Base-by-base conservation (phyloP, 2,888 invertebrate species). In the Acanthosepion pharaonis region DNA sequence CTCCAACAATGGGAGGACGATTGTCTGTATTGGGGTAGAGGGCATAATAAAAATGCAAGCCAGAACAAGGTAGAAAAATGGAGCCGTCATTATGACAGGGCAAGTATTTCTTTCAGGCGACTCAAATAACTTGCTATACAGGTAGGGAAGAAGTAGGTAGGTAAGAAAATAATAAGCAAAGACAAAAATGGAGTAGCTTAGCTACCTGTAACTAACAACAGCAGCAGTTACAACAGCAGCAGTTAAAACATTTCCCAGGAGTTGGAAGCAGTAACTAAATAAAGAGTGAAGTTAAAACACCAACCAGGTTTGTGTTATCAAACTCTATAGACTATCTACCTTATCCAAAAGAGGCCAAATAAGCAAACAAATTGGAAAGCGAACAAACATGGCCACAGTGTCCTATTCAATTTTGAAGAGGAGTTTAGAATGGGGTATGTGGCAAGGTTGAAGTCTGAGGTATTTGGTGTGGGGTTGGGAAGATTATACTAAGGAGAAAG, bases 101-200 rank as follows among this genome's bases (percentile, higher is more conserved):
- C 48, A 49, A 18, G 25, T 48, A 28, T 48, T 92, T 92, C 48
- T 92, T 92, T 92, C 92, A 92, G 92, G 51, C 18, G 23, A 49
- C 49, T 92, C 92, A 92, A 92, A 92, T 92, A 92, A 92, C 92
- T 49, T 92, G 92, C 48, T 92, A 18, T 49, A 92, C 92, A 49
- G 92, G 92, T 92, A 23, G 42, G 92, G 23, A 28, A 23, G 49
- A 20, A 8, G 33, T 28, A n/a, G 91, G 48, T 4, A 91, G 91
- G 48, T 48, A 91, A 91, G 91, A 91, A 15, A 91, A 23, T 48
- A 92, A 51, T 9, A 42, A 49, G 25, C 5, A 28, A 92, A 51
- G 48, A 51, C 48, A 51, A 42, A 92, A 49, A 20, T 51, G 48
- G 8, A 42, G 49, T 48, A 48, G 51, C 92, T 28, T 92, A 92